These are phyloP conservation scores for Zelleria hepariella DNA, from an alignment of 2,888 invertebrate species.

Conservation along the genomic window DNA sequence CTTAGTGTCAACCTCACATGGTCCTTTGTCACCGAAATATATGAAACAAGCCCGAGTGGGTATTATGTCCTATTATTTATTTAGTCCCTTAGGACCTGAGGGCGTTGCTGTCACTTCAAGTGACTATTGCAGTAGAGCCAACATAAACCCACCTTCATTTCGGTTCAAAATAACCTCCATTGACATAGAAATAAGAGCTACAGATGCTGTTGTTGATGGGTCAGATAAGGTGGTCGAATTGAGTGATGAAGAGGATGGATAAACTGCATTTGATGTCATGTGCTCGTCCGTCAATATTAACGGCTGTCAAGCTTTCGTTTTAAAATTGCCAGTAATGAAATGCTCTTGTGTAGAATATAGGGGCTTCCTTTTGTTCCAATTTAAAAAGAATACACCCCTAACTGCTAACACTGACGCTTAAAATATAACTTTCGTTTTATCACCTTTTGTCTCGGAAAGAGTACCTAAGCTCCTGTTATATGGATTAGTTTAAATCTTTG, in stretches of 20 bases:
- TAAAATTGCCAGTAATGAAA: not conserved
- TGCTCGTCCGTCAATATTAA: not conserved
- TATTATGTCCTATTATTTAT: constrained; percentile 11
- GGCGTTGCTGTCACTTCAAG: constrained; percentile 4
- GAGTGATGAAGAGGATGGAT: not conserved
- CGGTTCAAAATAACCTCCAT: not conserved
- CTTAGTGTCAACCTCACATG: constrained; percentile 65
- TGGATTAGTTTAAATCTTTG: too few relatives aligned
- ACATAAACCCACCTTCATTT: not conserved
- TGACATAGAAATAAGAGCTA: not conserved
- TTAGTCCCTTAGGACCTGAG: not conserved
- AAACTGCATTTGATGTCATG: not conserved
- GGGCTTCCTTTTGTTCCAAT: not conserved
- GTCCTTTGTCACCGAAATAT: constrained; percentile 46
- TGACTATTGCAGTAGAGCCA: not conserved
- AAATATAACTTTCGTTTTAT: too few relatives aligned
- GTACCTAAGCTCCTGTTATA: too few relatives aligned
- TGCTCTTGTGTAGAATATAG: not conserved
- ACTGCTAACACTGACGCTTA: too few relatives aligned
- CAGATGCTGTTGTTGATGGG: not conserved
- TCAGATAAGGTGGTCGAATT: not conserved
- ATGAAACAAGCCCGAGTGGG: constrained; percentile 17
- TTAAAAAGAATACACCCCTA: too few relatives aligned
- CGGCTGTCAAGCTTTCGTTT: not conserved
- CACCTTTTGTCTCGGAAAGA: too few relatives aligned